Evolutionary conservation across 53 echinoderm and acorn worm species (phyloP).

Genomic region (Hippasteria phrygiana): DNA sequence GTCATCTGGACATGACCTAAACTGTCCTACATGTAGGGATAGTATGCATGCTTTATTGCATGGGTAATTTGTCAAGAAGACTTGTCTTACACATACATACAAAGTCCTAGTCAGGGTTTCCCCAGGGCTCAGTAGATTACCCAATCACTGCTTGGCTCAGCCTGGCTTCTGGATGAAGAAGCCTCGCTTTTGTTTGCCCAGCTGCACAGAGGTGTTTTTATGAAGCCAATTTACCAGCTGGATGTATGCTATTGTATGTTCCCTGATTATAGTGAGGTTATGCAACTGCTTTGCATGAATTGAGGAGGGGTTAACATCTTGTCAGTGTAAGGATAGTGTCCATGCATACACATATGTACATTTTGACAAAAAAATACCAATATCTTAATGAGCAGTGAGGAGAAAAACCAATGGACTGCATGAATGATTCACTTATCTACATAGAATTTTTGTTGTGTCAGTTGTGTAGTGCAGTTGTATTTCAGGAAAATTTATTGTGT

Average conservation of each 20-base stretch:
- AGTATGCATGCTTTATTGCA: too few species aligned
- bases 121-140: conserved; percentile 20
- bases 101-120: background rate
- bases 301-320: background rate
- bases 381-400: too few species aligned
- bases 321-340: background rate
- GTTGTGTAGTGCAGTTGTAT: too few species aligned
- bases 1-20: background rate
- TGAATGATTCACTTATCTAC: too few species aligned
- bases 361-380: too few species aligned
- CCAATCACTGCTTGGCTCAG: conserved; percentile 43
- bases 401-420: too few species aligned
- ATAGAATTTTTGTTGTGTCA: too few species aligned
- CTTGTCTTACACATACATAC: background rate
- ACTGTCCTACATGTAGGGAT: background rate
- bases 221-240: conserved; percentile 57
- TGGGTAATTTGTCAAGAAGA: background rate
- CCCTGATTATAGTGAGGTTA: background rate
- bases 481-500: too few species aligned
- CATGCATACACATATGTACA: too few species aligned
- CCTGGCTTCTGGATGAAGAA: conserved; percentile 46
- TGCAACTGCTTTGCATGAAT: conserved; percentile 1
- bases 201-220: conserved; percentile 50
- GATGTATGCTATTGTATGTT: conserved; percentile 38
- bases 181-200: conserved; percentile 59